Base-by-base conservation (phyloP, 2,888 invertebrate species). In the Ectropis crepuscularia region DNA sequence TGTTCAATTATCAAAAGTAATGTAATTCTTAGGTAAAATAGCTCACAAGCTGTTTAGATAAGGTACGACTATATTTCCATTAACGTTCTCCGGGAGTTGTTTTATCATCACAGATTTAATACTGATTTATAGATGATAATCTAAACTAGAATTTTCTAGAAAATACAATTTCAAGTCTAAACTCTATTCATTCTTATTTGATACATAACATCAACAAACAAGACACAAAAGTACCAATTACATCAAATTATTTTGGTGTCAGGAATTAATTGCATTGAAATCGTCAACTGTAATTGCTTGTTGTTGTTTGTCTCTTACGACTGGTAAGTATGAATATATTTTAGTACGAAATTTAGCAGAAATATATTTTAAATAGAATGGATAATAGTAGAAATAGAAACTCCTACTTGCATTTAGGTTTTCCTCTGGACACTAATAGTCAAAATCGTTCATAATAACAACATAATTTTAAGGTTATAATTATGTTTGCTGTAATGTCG, bases 391-490 rank as follows among this genome's bases (percentile, higher is more conserved):
- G 59, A 78, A 41, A 81, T 82, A 86, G 78, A 79, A 73, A 77
- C 78, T 80, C 83, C 73, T 78, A 67, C 74, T 69, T 82, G 90
- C 90, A 90, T 90, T 90, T 90, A 89, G 88, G 79, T 82, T 83
- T 80, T 57, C 78, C 75, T 78, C 77, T 69, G 65, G 66, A 76
- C 74, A 73, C 70, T 70, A 68, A 73, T 80, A 78, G 78, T 79
- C 73, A 41, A 71, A 77, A 76, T 78, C 78, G 76, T 78, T 78
- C 76, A 76, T 82, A 79, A 77, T 79, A 74, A 78, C 55, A 47
- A 47, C 72, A 73, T 77, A 79, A 74, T 81, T 75, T 71, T 83
- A 81, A 81, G 76, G 76, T 78, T 77, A 74, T 75, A 66, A 70
- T 70, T 68, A 70, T 69, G 68, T 58, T 69, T 58, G 57, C 43